Evolutionary conservation across 2,797 vertebrate genomes (phyloP), one percentile per base, ranked within the genome.

Genomic region (Bradypodion pumilum): DNA sequence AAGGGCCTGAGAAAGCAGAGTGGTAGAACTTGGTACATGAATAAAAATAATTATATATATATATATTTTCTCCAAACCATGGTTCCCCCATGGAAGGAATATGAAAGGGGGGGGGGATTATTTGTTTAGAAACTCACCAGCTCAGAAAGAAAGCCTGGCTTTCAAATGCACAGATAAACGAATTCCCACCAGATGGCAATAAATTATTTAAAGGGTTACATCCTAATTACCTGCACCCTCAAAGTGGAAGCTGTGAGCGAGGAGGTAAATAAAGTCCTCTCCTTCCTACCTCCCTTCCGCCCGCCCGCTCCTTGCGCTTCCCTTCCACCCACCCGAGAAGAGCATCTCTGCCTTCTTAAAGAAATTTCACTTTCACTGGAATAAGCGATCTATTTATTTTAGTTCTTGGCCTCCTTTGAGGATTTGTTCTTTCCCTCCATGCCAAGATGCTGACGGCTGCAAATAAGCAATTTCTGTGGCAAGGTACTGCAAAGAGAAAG

Each of bases 201-300:
- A 40, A 60, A 73, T 86, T 86, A 78, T 81, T 78, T 52, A 81
- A 65, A 32, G 42, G 59, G 44, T 81, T 86, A 72, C 59, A 81
- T 32, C 77, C 44, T 56, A 86, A 81, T 86, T 72, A 52, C 66
- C 19, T 65, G 15, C 23, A 25, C 29, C 60, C 35, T 35, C 46
- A 3, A 59, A 72, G 59, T 23, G 59, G 49, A 65, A 32, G 46
- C 29, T n/a, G n/a, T 70, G 79, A 72, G 19, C 72, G 46, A 40
- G 29, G 42, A 80, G 44, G 25, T 5, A 46, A 69, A 66, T 4
- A 73, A 27, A n/a, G n/a, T 60, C 19, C 25, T 40, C 5, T 23
- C 15, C 25, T 25, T 32, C 59, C 19, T n/a, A 25, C 42, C 35
- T 16, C 66, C 25, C 19, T 40, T 65, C 19, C n/a, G 62, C 35